phyloP scores from a whole-genome alignment of 2,888 invertebrate genomes.

The Molorchus minor region DNA sequence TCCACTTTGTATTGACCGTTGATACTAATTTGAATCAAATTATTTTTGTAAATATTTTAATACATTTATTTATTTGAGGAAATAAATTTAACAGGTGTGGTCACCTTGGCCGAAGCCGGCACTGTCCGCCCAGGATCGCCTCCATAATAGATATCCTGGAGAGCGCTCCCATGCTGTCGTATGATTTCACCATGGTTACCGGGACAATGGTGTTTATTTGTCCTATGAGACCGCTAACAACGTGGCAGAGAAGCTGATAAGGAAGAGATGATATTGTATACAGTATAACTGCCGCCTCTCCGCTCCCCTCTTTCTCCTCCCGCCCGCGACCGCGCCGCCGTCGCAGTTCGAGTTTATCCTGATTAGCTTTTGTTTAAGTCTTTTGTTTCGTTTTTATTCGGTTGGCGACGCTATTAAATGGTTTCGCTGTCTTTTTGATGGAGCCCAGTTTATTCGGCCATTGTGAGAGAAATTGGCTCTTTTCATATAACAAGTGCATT shows the following conservation, averaged over 20 bases:
- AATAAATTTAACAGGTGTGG: too few relatives aligned
- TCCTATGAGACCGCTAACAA: slow-evolving; percentile 65
- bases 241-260: slow-evolving; percentile 63
- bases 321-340: slow-evolving; percentile 24
- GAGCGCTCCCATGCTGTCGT: slow-evolving; percentile 59
- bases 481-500: slow-evolving; percentile 44
- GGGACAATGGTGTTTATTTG: slow-evolving; percentile 65
- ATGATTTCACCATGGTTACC: slow-evolving; percentile 65
- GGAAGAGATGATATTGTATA: slow-evolving; percentile 64
- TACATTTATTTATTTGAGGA: too few relatives aligned
- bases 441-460: slow-evolving; percentile 39
- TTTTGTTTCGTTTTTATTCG: slow-evolving; percentile 46
- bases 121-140: too few relatives aligned
- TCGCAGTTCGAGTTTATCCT: slow-evolving; percentile 39
- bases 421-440: slow-evolving; percentile 46
- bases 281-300: slow-evolving; percentile 54
- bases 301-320: slow-evolving; percentile 31
- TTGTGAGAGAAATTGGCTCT: slow-evolving; percentile 42
- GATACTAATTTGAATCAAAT: too few relatives aligned
- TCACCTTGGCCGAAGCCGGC: not conserved
- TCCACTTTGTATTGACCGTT: too few relatives aligned
- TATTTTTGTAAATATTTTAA: too few relatives aligned
- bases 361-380: slow-evolving; percentile 54
- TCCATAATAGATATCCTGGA: slow-evolving; percentile 43
- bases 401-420: slow-evolving; percentile 44